Evolutionary conservation across 2,888 invertebrate species (phyloP), one percentile per base, ranked within the genome.

Genomic region (Tiliacea citrago): DNA sequence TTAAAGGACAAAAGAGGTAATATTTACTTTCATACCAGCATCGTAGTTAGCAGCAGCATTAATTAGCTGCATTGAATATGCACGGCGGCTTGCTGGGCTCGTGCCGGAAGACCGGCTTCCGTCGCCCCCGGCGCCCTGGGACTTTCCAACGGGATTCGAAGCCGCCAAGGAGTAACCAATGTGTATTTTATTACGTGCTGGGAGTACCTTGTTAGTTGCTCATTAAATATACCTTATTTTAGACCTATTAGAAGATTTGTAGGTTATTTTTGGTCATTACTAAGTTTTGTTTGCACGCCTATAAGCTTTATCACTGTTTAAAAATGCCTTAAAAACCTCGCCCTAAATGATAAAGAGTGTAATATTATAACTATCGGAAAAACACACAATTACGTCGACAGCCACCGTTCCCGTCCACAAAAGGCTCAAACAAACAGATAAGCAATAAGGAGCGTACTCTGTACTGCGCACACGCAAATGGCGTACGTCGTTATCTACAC

Each of bases 101-200:
- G 85, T 90, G 91, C 92, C 94, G 95, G 95, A 95, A 94, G 92
- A 85, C 86, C 77, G 79, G 89, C 91, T 95, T 95, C 95, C 95
- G 95, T 83, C 84, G 90, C 88, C 83, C 78, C 86, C 75, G 87
- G 86, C 86, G 81, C 87, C 83, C 83, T 83, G 86, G 88, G 88
- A 83, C 88, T 89, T 89, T 86, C 87, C 92, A 90, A 89, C 91
- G 92, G 91, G 91, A 91, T 82, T 79, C 65, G 42, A 68, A 74
- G 85, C 78, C 81, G 75, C 70, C 58, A 76, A 80, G 83, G 83
- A 80, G 61, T 65, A 68, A 55, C 82, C 58, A 39, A 77, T 63
- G 67, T 81, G 82, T 61, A 42, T 79, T 73, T 74, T 77, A 73
- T 68, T 75, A 77, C 62, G 72, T 67, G 65, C 62, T 39, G 24